Evolutionary conservation across 2,797 vertebrate species (phyloP), one percentile per base, ranked within the genome.

Genomic region (Lithobates pipiens): DNA sequence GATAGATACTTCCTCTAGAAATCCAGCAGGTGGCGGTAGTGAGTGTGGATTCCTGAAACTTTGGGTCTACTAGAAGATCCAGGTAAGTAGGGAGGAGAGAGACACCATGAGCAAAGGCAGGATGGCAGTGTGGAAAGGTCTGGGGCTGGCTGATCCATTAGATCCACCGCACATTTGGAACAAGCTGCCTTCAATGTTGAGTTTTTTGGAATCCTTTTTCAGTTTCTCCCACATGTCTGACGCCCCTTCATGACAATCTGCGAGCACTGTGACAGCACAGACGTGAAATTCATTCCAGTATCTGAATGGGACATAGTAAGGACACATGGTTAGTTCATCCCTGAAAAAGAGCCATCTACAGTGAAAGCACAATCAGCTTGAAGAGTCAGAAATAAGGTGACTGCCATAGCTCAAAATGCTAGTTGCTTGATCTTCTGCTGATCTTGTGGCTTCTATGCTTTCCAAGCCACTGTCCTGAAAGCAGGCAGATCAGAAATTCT

Each of bases 211-310:
- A 88, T 99, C 96, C 93, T 96, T 96, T 93, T 97, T 99, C 92
- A 99, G 94, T 93, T 98, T 98, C 93, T 99, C 98, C 98, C 98
- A 99, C 87, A 98, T 95, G 90, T 98, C 97, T 90, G 96, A 96
- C 84, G 97, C 96, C 91, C 97, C 97, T 93, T 98, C 97, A 92
- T 98, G 97, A 94, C 98, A 99, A 95, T 99, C 97, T 78, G 97
- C 97, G 91, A 99, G 95, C 88, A 97, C 97, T 84, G 96, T 97
- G 89, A 96, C 96, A 89, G 97, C 97, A 88, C 97, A 99, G 89
- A 96, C 95, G 92, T 99, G 97, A 95, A 99, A 99, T 90, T 98
- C 94, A 89, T 99, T 96, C 97, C 98, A 99, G 94, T 98, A 99
- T 91, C 97, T 99, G 94, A 88, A 92, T 90, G 90, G 85, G 84